Evolutionary conservation across 2,113 vertebrate species (phyloP).

Genomic region (Psilopsiagon aymara): DNA sequence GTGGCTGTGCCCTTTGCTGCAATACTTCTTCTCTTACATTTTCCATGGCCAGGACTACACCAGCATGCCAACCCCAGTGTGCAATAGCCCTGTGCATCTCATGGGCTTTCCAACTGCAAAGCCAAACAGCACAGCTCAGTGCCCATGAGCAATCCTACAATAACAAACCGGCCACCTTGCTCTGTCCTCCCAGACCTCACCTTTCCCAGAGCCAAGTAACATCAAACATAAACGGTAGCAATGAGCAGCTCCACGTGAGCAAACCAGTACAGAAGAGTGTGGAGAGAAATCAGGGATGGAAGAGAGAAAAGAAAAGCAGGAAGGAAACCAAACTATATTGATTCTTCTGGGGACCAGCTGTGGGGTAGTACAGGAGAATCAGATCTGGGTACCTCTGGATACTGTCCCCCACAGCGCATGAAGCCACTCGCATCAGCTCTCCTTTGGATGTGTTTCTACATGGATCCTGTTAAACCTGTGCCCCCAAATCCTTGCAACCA

Average conservation of each 20-base stretch:
- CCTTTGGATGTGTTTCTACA: not conserved
- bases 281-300: not conserved
- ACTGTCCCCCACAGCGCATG: accelerated
- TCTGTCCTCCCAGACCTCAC: conserved; percentile 1
- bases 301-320: not conserved
- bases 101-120: not conserved
- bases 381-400: not conserved
- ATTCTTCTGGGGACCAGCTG: not conserved
- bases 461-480: not conserved
- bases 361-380: not conserved
- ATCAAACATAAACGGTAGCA: not conserved
- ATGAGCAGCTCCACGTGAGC: not conserved
- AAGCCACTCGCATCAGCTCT: not conserved
- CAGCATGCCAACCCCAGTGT: not conserved
- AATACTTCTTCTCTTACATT: not conserved
- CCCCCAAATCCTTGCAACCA: not conserved
- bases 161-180: not conserved
- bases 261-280: not conserved
- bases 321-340: not conserved
- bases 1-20: not conserved
- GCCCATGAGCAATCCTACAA: not conserved
- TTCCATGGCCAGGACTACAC: not conserved
- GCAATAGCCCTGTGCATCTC: not conserved
- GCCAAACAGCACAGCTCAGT: conserved; percentile 35
- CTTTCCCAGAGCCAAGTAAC: not conserved